These are phyloP conservation scores for Alectura lathami DNA, from an alignment of 2,113 vertebrate genomes.

Conservation along the genomic window DNA sequence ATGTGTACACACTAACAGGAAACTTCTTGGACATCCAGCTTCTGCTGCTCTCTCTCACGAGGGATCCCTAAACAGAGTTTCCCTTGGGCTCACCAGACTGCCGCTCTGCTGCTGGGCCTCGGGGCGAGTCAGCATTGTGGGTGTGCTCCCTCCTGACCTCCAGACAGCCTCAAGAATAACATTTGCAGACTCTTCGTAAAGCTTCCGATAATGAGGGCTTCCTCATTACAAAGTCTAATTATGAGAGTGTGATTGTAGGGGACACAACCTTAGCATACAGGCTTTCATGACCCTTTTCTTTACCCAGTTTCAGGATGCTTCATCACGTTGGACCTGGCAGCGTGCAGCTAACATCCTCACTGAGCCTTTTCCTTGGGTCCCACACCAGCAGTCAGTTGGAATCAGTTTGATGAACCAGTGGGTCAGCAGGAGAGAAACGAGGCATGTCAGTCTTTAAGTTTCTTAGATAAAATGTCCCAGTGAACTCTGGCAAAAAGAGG, in stretches of 20 bases:
- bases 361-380: constrained; percentile 22
- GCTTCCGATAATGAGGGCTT: constrained; percentile 38
- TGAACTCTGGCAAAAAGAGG: not conserved
- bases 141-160: constrained; percentile 51
- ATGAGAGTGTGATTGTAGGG: constrained; percentile 26
- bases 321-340: constrained; percentile 14
- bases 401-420: constrained; percentile 59
- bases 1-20: not conserved
- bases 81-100: not conserved
- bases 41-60: not conserved
- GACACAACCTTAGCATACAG: constrained; percentile 34
- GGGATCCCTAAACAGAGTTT: not conserved
- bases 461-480: not conserved
- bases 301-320: not conserved
- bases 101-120: not conserved
- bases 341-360: constrained; percentile 4
- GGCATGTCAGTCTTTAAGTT: not conserved
- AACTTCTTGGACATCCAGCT: not conserved
- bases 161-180: constrained; percentile 48
- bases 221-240: constrained; percentile 67
- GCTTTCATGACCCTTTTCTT: constrained; percentile 54
- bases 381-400: constrained; percentile 47
- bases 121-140: not conserved
- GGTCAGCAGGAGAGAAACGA: constrained; percentile 45
- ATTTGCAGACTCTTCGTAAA: constrained; percentile 2